Conservation (phyloP, 2,113 vertebrate genomes). For the Colinus virginianus region DNA sequence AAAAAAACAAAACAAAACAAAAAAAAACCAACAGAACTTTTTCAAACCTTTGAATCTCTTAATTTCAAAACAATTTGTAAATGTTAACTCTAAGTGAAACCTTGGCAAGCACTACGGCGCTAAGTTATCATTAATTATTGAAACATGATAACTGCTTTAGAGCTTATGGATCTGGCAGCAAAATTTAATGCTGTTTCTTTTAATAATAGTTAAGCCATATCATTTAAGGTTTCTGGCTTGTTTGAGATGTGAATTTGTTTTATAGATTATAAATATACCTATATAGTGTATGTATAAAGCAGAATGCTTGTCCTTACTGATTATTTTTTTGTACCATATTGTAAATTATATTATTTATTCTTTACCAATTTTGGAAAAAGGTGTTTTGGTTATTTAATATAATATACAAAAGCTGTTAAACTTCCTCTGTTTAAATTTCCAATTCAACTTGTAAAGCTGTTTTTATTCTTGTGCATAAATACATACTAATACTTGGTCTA, state of each 20-base stretch:
- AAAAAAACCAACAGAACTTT: not conserved
- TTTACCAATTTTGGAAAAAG: slow-evolving; percentile 83
- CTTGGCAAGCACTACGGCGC: slow-evolving; percentile 69
- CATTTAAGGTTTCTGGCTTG: slow-evolving; percentile 80
- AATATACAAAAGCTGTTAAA: slow-evolving; percentile 85
- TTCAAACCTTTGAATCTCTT: slow-evolving; percentile 47
- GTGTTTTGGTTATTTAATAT: slow-evolving; percentile 90
- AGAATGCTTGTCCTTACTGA: slow-evolving; percentile 82
- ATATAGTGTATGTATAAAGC: slow-evolving; percentile 85
- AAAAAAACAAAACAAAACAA: no score
- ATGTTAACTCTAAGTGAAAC: slow-evolving; percentile 58
- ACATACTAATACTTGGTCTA: slow-evolving; percentile 86
- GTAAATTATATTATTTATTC: slow-evolving; percentile 92
- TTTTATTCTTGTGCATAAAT: slow-evolving; percentile 88
- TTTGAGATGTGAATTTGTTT: slow-evolving; percentile 86
- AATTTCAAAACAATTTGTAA: slow-evolving; percentile 51
- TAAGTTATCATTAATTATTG: slow-evolving; percentile 56
- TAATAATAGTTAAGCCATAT: slow-evolving; percentile 85
- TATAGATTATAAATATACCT: slow-evolving; percentile 83
- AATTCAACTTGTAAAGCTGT: slow-evolving; percentile 86
- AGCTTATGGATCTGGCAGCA: slow-evolving; percentile 69
- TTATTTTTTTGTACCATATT: slow-evolving; percentile 89
- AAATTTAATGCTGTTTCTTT: slow-evolving; percentile 75
- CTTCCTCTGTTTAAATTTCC: slow-evolving; percentile 83
- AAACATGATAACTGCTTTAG: slow-evolving; percentile 63